Evolutionary conservation across 2,797 vertebrate species (phyloP), one percentile per base, ranked within the genome.

Genomic region (Neomorphus geoffroyi): DNA sequence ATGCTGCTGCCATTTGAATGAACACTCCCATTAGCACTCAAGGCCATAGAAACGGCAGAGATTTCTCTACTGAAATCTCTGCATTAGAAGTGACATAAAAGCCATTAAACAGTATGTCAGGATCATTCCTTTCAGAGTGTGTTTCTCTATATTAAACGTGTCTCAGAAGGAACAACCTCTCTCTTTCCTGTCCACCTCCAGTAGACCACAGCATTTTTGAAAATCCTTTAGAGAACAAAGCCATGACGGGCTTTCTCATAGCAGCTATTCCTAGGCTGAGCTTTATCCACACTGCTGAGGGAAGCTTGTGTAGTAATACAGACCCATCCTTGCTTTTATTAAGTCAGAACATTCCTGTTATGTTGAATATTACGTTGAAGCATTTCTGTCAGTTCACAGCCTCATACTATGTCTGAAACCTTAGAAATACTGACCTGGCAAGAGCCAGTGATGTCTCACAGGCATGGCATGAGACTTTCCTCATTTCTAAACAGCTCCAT

Each of bases 341-440:
- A 32, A 39, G 30, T 70, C n/a, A 83, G 50, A 81, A 67, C 53
- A 61, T 70, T 61, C 51, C 46, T 22, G 4, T 79, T 54, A 46
- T 0, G 0, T n/a, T 58, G 30, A 82, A 46, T 18, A 46, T 18
- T 46, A 22, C 19, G 22, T 22, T 21, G 45, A 21, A 65, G 4
- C 15, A 35, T 71, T 66, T 75, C 60, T 83, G 58, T 16, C n/a
- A 24, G 32, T 71, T 92, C 15, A 27, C 69, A 80, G 48, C 11
- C n/a, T 66, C 62, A 27, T 50, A 18, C 41, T 83, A n/a, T 56
- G 35, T 30, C 53, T 41, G 32, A 50, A 82, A 57, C 17, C 35
- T 61, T 43, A 72, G 64, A 80, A 80, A 88, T 28, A 61, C 30
- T 61, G 46, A 75, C 26, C 23, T 19, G 45, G 46, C 46, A 75